phyloP scores from a whole-genome alignment of 2,113 vertebrate species.

The Serilophus lunatus region DNA sequence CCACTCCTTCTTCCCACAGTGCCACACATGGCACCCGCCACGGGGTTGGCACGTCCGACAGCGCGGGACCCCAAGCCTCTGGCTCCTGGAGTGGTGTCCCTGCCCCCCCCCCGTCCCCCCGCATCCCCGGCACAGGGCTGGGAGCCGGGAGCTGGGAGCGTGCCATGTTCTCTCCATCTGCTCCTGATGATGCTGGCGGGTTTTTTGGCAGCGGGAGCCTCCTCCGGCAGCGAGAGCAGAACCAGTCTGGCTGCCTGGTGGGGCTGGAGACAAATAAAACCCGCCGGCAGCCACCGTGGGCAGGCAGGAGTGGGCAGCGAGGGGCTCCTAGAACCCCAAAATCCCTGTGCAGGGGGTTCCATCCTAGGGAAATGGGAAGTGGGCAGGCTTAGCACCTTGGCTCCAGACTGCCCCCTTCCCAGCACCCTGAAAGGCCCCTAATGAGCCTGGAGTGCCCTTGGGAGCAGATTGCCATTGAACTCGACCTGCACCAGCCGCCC shows the following conservation, averaged over 20 bases:
- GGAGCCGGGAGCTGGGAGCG: constrained; percentile 54
- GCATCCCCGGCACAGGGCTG: neutral
- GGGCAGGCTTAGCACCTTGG: neutral
- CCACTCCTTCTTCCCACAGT: neutral
- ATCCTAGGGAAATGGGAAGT: neutral
- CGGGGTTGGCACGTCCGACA: rapidly evolving
- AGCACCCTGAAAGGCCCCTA: constrained; percentile 48
- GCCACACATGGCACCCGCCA: neutral
- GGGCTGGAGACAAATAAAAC: constrained; percentile 30
- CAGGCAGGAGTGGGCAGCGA: neutral
- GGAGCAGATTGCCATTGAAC: constrained; percentile 57
- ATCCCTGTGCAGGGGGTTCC: neutral
- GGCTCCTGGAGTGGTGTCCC: neutral
- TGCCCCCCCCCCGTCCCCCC: neutral
- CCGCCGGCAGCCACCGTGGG: neutral
- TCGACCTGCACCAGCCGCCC: constrained; percentile 50
- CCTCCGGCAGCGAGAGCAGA: constrained; percentile 63
- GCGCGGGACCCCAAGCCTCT: neutral
- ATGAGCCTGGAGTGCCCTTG: constrained; percentile 54
- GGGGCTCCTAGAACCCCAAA: neutral
- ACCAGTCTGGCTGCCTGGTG: constrained; percentile 59
- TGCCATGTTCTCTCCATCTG: constrained; percentile 76
- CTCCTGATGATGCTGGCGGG: constrained; percentile 71
- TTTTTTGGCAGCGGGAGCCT: constrained; percentile 56
- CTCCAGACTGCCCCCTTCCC: neutral